phyloP scores from a whole-genome alignment of 2,113 vertebrate genomes.

The Tetrax tetrax region DNA sequence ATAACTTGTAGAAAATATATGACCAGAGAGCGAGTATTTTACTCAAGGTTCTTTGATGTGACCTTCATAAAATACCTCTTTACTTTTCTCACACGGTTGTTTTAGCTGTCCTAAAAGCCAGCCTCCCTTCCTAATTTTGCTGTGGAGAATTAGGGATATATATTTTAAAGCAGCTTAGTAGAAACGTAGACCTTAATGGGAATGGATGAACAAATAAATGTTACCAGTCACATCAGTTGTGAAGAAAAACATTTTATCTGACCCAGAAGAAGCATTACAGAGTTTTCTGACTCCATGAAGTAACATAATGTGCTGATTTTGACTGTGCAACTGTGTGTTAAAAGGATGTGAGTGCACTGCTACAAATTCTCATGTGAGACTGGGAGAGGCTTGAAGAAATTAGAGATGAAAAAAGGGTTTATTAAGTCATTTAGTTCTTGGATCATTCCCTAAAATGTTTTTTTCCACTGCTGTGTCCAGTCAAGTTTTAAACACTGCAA shows the following conservation, averaged over 20 bases:
- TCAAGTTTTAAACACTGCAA: constrained; percentile 52
- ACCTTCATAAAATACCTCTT: background rate
- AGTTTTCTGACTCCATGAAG: constrained; percentile 47
- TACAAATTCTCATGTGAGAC: background rate
- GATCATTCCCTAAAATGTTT: constrained; percentile 19
- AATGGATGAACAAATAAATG: constrained; percentile 38
- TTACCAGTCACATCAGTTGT: constrained; percentile 33
- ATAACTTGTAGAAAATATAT: background rate
- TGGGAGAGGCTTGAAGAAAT: constrained; percentile 58
- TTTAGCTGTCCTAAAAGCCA: background rate
- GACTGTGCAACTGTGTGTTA: constrained; percentile 27
- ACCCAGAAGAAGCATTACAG: constrained; percentile 36
- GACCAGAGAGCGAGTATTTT: background rate
- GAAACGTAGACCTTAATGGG: constrained; percentile 30
- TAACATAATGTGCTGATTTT: constrained; percentile 56
- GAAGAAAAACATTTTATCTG: constrained; percentile 57
- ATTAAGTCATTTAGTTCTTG: constrained; percentile 42
- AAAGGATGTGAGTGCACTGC: constrained; percentile 26
- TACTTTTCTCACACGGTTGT: background rate
- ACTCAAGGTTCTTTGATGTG: background rate
- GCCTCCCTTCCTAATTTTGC: background rate
- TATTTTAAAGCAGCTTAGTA: constrained; percentile 25
- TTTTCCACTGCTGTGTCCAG: constrained; percentile 42
- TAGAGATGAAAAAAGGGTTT: constrained; percentile 32
- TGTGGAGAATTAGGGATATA: background rate